Evolutionary conservation across 2,888 invertebrate genomes (phyloP).

Genomic region (Mimachlamys varia): DNA sequence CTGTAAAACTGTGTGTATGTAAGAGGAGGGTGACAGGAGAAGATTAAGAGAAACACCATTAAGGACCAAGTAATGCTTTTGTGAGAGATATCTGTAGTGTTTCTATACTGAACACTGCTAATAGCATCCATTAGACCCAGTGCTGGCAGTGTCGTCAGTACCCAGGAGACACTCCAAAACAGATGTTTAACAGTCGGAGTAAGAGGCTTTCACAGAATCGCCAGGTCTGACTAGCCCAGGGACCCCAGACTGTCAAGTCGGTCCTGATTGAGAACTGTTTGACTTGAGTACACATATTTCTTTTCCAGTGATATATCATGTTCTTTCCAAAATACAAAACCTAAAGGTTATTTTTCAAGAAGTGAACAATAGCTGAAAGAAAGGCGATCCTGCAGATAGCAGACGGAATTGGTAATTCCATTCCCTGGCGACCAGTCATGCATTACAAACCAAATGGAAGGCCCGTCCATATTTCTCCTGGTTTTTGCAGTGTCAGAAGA

Average conservation of each 20-base stretch:
- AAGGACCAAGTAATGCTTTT: neutral
- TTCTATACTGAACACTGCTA: neutral
- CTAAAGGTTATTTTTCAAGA: neutral
- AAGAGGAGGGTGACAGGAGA: neutral
- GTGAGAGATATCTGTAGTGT: neutral
- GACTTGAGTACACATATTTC: neutral
- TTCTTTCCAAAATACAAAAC: slow-evolving; percentile 16
- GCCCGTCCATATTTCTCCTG: neutral
- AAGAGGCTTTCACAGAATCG: slow-evolving; percentile 5
- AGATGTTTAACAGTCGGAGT: neutral
- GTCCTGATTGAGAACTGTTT: slow-evolving; percentile 24
- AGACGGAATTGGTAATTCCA: slow-evolving; percentile 30
- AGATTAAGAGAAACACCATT: neutral
- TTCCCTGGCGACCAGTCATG: slow-evolving; percentile 29
- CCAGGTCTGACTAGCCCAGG: neutral
- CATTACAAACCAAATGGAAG: slow-evolving; percentile 24
- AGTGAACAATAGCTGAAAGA: slow-evolving; percentile 31
- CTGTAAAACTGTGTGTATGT: neutral
- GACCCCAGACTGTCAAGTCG: neutral
- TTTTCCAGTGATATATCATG: neutral
- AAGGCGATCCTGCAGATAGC: slow-evolving; percentile 17
- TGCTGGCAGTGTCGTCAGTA: neutral
- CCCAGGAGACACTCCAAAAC: slow-evolving; percentile 13
- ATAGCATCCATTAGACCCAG: neutral
- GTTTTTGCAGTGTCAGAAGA: slow-evolving; percentile 8